Evolutionary conservation across 2,888 invertebrate genomes (phyloP).

Genomic region (Ectemnius continuus): DNA sequence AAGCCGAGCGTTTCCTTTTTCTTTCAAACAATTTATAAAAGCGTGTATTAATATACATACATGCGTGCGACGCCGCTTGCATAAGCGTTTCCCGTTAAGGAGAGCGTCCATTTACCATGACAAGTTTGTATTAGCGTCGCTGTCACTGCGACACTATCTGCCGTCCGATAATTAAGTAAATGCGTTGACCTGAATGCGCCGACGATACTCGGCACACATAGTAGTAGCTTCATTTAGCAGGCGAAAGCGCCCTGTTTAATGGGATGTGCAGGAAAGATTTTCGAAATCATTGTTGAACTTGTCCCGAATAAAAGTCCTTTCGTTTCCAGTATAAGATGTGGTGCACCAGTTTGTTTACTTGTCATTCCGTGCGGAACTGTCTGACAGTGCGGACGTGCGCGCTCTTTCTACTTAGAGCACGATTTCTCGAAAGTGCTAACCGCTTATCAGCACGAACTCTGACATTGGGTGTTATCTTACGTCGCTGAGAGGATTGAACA

Average conservation of each 20-base stretch:
- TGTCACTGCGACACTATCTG: conserved; percentile 13
- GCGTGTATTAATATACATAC: no score
- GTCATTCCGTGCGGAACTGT: not conserved
- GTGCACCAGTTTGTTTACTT: conserved; percentile 11
- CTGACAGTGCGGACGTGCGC: no score
- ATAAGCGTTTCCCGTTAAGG: no score
- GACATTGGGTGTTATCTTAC: conserved; percentile 45
- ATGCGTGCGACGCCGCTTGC: no score
- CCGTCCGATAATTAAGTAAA: conserved; percentile 34
- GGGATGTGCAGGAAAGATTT: conserved; percentile 1
- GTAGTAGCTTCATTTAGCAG: conserved; percentile 22
- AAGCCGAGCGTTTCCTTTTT: no score
- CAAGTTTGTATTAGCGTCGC: conserved; percentile 12
- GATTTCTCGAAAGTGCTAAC: conserved; percentile 21
- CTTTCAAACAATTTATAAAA: no score
- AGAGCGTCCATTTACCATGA: conserved; percentile 8
- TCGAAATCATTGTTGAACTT: conserved; percentile 18
- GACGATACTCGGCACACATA: conserved; percentile 11
- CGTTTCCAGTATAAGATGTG: conserved; percentile 25
- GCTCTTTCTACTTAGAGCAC: no score
- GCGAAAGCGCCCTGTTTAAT: not conserved
- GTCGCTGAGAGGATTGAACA: conserved; percentile 6
- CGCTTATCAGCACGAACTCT: conserved; percentile 53
- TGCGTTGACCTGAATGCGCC: conserved; percentile 14
- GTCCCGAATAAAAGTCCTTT: conserved; percentile 40